A percentile compares a stretch with the other conserved stretches of the same genome.
Evolutionary conservation across 2,113 vertebrate species (phyloP).

Genomic region (Microtus pennsylvanicus): DNA sequence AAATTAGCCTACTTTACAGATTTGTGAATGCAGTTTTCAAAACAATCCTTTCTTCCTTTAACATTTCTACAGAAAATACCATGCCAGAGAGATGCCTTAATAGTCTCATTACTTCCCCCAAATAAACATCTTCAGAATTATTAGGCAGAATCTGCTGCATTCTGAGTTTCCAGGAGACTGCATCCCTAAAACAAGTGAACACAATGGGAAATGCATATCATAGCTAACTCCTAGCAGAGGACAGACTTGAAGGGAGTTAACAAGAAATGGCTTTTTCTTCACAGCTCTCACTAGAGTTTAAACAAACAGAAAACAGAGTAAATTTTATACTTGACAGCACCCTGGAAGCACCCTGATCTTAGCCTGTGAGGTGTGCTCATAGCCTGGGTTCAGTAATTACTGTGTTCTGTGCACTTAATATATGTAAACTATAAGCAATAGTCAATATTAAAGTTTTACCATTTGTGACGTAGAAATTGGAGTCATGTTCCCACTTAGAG

Average conservation of each 20-base stretch:
- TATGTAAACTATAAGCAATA: conserved; percentile 77
- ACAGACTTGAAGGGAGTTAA: conserved; percentile 83
- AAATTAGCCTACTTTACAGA: conserved; percentile 53
- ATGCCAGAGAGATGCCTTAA: conserved; percentile 63
- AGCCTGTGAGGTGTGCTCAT: conserved; percentile 87
- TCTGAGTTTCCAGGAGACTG: conserved; percentile 76
- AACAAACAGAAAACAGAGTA: conserved; percentile 89
- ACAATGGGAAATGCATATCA: conserved; percentile 84
- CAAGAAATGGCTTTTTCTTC: conserved; percentile 83
- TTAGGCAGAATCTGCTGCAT: conserved; percentile 76
- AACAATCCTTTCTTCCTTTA: conserved; percentile 14
- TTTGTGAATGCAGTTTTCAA: conserved; percentile 52
- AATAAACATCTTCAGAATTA: conserved; percentile 75
- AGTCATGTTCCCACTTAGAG: conserved; percentile 11
- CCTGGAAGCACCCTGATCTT: conserved; percentile 91
- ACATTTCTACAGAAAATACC: conserved; percentile 57
- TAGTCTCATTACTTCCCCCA: conserved; percentile 64
- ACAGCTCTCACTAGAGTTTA: conserved; percentile 86
- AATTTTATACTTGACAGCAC: conserved; percentile 92
- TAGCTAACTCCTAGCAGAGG: conserved; percentile 85
- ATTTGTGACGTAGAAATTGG: conserved; percentile 65
- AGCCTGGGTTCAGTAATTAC: conserved; percentile 86
- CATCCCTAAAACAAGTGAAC: conserved; percentile 82
- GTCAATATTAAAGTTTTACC: conserved; percentile 78
- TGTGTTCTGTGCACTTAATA: conserved; percentile 86